Percentiles rank a stretch among this genome's conserved stretches.
Conservation (phyloP, 2,888 invertebrate species). For the Morinoia aosen region DNA sequence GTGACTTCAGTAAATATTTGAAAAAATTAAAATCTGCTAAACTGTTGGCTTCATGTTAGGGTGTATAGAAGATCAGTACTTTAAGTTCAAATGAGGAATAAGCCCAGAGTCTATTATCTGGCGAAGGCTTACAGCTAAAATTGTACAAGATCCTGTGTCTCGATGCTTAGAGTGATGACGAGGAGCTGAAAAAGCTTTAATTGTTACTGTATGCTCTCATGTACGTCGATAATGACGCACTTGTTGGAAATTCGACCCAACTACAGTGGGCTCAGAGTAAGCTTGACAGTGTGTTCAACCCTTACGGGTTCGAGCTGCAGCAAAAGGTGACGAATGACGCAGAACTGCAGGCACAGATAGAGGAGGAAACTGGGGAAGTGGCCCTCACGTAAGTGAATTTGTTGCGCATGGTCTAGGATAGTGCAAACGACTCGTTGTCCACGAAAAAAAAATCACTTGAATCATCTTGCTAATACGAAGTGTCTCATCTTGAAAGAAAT, state of each 20-base stretch:
- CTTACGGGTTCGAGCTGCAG: constrained; percentile 23
- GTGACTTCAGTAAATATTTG: no score
- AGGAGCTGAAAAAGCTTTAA: neutral
- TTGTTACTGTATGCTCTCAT: neutral
- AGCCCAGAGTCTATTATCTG: no score
- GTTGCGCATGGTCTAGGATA: constrained; percentile 19
- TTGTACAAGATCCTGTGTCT: neutral
- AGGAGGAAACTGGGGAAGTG: neutral
- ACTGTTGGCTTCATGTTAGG: no score
- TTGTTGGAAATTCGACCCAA: neutral
- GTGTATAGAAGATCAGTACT: no score
- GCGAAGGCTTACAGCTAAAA: no score
- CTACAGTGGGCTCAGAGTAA: neutral
- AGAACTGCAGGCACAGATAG: neutral
- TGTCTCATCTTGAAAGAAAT: neutral
- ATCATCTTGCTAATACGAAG: neutral
- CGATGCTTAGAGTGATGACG: neutral
- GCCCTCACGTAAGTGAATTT: neutral
- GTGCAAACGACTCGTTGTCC: neutral
- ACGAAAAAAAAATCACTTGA: neutral
- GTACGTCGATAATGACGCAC: constrained; percentile 32
- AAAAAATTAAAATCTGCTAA: no score
- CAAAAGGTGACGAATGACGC: constrained; percentile 6
- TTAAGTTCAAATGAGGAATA: no score
- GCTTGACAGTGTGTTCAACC: neutral